These are phyloP conservation scores for Arenaria interpres DNA, from an alignment of 2,113 vertebrate species.

Conservation along the genomic window DNA sequence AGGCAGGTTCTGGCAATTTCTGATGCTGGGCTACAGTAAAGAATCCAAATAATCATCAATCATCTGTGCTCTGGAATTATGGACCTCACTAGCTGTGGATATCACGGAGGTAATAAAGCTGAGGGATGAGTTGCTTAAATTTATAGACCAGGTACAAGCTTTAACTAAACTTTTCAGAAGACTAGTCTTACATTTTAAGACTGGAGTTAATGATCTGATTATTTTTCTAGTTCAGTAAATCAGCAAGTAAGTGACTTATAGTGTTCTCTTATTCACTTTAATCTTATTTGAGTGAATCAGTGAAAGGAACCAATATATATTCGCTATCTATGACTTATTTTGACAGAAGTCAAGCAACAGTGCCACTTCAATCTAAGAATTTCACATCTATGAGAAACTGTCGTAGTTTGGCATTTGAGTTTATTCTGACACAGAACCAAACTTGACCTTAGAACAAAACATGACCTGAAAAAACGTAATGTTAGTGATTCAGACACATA, in stretches of 20 bases:
- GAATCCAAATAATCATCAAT: not conserved
- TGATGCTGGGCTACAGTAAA: not conserved
- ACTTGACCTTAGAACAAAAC: not conserved
- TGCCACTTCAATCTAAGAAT: not conserved
- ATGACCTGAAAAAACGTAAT: not conserved
- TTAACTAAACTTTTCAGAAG: slow-evolving; percentile 17
- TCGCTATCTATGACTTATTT: not conserved
- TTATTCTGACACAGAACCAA: not conserved
- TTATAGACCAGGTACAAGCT: not conserved
- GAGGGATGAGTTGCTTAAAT: not conserved
- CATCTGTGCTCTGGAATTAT: not conserved
- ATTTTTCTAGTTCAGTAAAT: slow-evolving; percentile 1
- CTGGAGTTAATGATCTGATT: not conserved
- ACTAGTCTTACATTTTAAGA: not conserved
- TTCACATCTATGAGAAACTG: not conserved
- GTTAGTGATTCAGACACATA: not conserved
- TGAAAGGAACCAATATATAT: not conserved
- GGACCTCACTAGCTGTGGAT: not conserved
- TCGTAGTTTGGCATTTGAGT: not conserved
- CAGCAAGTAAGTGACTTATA: not conserved
- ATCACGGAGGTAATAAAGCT: not conserved
- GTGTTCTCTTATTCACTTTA: not conserved
- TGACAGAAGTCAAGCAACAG: not conserved
- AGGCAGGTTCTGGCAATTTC: not conserved
- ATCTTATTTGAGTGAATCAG: not conserved